Base-by-base conservation (phyloP, 2,113 vertebrate genomes). In the Cacatua alba region DNA sequence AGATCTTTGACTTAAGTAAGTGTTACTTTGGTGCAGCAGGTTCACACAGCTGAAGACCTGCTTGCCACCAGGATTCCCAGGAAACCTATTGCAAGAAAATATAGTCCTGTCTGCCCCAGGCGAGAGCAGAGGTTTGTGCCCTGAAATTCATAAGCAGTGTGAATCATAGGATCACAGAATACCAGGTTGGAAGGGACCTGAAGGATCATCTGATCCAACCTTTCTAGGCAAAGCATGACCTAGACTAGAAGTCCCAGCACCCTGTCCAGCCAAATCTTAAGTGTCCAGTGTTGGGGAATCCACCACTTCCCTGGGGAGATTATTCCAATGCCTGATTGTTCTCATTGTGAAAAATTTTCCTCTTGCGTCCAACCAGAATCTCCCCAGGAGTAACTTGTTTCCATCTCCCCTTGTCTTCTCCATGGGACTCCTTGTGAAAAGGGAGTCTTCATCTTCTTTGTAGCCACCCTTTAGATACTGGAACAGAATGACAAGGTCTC, bases 21-120 rank as follows among this genome's bases (percentile, higher is more conserved):
- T 1, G 0, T 37, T 44, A 2, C 16, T 74, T 17, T 0, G 3
- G 52, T 57, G 41, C 14, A 31, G 20, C 39, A 60, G 33, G 16
- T 33, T 77, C 63, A 43, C 11, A 11, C 17, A 2, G 1, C 5
- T 51, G 37, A 83, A 80, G 37, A 10, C 14, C 31, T 48, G 49
- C 11, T 74, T 12, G 0, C 6, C 12, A 12, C 9, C 31, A 39
- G 21, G 6, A 17, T 6, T 51, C 13, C 10, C 46, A 71, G 23
- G 29, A 72, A 76, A 82, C 37, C 11, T 7, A 9, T 3, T 70
- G 4, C 11, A 51, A 29, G 44, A 76, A 64, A 71, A 64, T 14
- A 10, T 1, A 23, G 13, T 11, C 11, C n/a, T 78, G 19, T 11
- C 24, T 77, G 21, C 17, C 80, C 12, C 18, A 41, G 83, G 5